Evolutionary conservation across 2,888 invertebrate species (phyloP).

Genomic region (Rotaria socialis): DNA sequence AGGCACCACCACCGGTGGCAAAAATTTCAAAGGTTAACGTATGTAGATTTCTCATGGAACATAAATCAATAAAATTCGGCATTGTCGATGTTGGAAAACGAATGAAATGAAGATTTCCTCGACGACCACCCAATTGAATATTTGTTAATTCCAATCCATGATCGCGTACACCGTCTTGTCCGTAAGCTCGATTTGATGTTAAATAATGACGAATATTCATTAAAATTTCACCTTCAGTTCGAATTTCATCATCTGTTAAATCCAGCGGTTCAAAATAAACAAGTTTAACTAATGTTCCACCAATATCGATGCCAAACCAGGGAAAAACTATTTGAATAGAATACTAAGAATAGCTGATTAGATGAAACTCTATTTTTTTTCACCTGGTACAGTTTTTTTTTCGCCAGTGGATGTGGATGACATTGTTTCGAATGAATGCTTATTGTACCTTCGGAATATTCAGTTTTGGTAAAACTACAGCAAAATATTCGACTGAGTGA

Average conservation of each 20-base stretch:
- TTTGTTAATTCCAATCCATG: slow-evolving; percentile 75
- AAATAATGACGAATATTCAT: slow-evolving; percentile 77
- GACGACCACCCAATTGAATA: slow-evolving; percentile 70
- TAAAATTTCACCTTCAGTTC: slow-evolving; percentile 77
- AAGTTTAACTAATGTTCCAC: slow-evolving; percentile 89
- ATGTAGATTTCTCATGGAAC: slow-evolving; percentile 90
- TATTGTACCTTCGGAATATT: not conserved
- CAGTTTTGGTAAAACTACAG: not conserved
- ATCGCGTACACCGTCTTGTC: slow-evolving; percentile 83
- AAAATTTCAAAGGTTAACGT: slow-evolving; percentile 88
- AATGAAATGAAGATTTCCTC: slow-evolving; percentile 89
- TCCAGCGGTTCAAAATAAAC: slow-evolving; percentile 92
- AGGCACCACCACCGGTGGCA: slow-evolving; percentile 96
- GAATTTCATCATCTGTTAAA: slow-evolving; percentile 69
- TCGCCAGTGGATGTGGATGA: not conserved
- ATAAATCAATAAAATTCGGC: slow-evolving; percentile 84
- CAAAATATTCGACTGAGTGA: not conserved
- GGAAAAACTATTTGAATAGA: slow-evolving; percentile 60
- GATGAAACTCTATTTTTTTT: not conserved
- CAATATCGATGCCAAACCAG: slow-evolving; percentile 99
- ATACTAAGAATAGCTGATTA: too few relatives aligned
- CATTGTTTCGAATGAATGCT: not conserved
- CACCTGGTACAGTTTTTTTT: not conserved
- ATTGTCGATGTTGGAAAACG: slow-evolving; percentile 93
- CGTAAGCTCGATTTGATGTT: slow-evolving; percentile 80